These are phyloP conservation scores for Ispidina picta DNA, from an alignment of 2,797 vertebrate genomes.

Conservation along the genomic window DNA sequence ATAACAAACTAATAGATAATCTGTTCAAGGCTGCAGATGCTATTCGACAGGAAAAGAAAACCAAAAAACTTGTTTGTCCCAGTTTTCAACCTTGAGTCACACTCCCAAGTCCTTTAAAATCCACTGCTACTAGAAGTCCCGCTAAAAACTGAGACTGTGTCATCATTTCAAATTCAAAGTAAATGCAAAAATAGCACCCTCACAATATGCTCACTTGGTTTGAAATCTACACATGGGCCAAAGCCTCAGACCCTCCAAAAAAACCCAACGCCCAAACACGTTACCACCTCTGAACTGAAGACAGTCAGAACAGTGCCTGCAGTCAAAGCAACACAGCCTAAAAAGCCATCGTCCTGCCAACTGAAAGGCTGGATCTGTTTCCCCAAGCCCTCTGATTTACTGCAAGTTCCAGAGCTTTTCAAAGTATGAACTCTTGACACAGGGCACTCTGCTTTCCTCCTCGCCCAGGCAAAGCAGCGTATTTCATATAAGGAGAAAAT, in stretches of 20 bases:
- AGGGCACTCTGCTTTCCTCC: neutral
- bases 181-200: constrained; percentile 53
- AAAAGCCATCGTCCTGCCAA: neutral
- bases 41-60: neutral
- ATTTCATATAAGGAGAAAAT: neutral
- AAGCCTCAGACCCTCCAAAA: neutral
- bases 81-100: constrained; percentile 51
- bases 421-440: constrained; percentile 40
- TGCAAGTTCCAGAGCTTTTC: constrained; percentile 50
- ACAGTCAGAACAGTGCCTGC: neutral
- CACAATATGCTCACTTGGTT: neutral
- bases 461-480: neutral
- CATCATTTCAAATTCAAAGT: constrained; percentile 31
- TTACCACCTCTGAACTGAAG: neutral
- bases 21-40: constrained; percentile 18
- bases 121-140: constrained; percentile 37
- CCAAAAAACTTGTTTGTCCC: neutral
- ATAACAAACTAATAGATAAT: constrained; percentile 12
- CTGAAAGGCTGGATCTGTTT: constrained; percentile 23
- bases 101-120: constrained; percentile 31
- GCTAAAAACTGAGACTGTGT: constrained; percentile 21
- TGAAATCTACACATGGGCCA: constrained; percentile 40
- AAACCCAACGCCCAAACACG: neutral
- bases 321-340: neutral
- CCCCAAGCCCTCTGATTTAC: neutral